phyloP scores from a whole-genome alignment of 30 jellyfish, hydroid and myxozoan genomes.

The Phacellophora camtschatica region DNA sequence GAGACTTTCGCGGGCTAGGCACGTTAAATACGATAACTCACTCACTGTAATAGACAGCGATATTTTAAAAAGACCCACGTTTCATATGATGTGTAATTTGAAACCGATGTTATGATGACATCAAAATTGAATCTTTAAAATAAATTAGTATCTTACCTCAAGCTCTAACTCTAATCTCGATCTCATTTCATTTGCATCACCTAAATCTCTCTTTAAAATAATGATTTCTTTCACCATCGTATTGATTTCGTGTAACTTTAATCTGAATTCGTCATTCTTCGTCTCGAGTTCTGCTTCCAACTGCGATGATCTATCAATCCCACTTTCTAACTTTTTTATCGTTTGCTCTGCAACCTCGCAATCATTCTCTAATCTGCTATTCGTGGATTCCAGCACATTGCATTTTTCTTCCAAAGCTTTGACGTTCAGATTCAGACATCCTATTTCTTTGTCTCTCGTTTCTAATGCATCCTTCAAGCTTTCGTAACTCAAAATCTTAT shows the following conservation, averaged over 20 bases:
- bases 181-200: conserved; percentile 1
- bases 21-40: too few relatives aligned
- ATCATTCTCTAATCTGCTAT: too few relatives aligned
- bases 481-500: neutral
- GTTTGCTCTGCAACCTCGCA: too few relatives aligned
- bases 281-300: neutral
- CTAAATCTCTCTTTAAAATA: neutral
- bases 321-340: neutral
- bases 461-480: neutral
- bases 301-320: neutral
- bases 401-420: neutral
- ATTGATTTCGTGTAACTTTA: neutral
- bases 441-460: neutral
- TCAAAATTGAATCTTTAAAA: too few relatives aligned
- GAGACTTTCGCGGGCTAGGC: too few relatives aligned
- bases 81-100: too few relatives aligned
- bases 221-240: conserved; percentile 15
- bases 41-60: too few relatives aligned
- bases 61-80: too few relatives aligned
- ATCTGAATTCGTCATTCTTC: conserved; percentile 18
- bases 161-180: conserved; percentile 23
- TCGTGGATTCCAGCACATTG: neutral
- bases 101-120: too few relatives aligned
- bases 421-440: neutral
- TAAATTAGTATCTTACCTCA: neutral